Percentiles rank a stretch among this genome's conserved stretches.
phyloP scores from a whole-genome alignment of 2,888 invertebrate genomes.

The Hedychridium roseum region DNA sequence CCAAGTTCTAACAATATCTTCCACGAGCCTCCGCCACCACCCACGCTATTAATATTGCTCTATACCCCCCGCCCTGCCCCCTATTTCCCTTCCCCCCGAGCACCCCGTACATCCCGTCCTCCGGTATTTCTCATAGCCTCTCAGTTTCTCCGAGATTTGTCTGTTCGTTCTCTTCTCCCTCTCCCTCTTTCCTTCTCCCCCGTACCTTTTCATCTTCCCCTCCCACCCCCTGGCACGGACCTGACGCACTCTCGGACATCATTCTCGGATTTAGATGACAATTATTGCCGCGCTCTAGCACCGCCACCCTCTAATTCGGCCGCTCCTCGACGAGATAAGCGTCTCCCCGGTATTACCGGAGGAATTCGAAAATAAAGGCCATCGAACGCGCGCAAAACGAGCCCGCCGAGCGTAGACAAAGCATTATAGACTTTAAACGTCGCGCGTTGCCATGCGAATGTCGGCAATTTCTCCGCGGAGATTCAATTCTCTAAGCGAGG shows the following conservation, averaged over 20 bases:
- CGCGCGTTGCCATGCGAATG: too few species aligned
- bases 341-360: not conserved
- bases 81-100: not conserved
- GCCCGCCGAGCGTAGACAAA: too few species aligned
- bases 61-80: conserved; percentile 33
- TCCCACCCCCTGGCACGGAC: conserved; percentile 6
- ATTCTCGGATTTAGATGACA: conserved; percentile 25
- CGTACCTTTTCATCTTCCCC: not conserved
- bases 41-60: conserved; percentile 60
- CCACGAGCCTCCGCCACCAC: conserved; percentile 52
- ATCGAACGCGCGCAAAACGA: too few species aligned
- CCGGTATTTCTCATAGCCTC: not conserved
- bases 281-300: conserved; percentile 19
- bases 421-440: too few species aligned
- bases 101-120: not conserved
- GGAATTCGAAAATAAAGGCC: too few species aligned
- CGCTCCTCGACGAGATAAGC: not conserved
- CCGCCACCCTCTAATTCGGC: conserved; percentile 1
- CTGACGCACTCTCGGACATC: conserved; percentile 8
- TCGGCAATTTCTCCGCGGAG: too few species aligned
- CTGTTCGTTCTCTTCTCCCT: not conserved
- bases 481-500: too few species aligned
- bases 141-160: not conserved
- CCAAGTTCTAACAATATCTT: conserved; percentile 61
- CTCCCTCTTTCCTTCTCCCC: not conserved